Percentiles rank a stretch among this genome's conserved stretches.
Evolutionary conservation across 2,797 vertebrate species (phyloP).

Genomic region (Helarctos malayanus): DNA sequence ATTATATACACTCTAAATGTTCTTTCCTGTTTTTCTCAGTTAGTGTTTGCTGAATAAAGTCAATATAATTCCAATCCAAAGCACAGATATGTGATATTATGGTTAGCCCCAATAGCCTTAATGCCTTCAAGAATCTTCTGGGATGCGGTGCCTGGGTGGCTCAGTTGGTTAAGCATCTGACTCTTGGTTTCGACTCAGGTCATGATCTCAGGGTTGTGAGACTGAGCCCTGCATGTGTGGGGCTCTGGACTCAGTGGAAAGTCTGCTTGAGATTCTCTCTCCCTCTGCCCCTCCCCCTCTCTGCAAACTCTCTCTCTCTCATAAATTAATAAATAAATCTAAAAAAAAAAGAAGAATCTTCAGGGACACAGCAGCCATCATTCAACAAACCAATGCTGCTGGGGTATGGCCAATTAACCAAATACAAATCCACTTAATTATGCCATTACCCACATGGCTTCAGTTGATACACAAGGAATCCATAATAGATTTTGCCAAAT

Average conservation of each 20-base stretch:
- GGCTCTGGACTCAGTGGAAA: background rate
- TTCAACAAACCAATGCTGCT: background rate
- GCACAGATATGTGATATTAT: background rate
- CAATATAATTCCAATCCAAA: background rate
- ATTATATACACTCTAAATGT: background rate
- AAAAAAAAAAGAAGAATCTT: background rate
- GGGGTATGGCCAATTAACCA: background rate
- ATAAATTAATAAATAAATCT: background rate
- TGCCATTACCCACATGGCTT: background rate
- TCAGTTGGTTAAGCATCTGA: background rate
- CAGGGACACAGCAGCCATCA: background rate
- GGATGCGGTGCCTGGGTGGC: background rate
- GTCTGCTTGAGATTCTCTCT: background rate
- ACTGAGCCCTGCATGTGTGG: background rate
- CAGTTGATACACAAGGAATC: background rate
- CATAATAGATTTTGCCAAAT: background rate
- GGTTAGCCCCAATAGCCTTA: background rate
- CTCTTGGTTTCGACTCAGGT: background rate
- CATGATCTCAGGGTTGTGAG: background rate
- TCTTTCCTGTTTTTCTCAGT: background rate
- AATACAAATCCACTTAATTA: background rate
- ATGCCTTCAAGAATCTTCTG: conserved; percentile 1
- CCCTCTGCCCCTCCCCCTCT: too few relatives aligned
- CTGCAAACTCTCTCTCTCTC: background rate
- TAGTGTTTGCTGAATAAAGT: background rate